Conservation (phyloP, 1,140 invertebrate genomes). For the Hylaeus anthracinus region DNA sequence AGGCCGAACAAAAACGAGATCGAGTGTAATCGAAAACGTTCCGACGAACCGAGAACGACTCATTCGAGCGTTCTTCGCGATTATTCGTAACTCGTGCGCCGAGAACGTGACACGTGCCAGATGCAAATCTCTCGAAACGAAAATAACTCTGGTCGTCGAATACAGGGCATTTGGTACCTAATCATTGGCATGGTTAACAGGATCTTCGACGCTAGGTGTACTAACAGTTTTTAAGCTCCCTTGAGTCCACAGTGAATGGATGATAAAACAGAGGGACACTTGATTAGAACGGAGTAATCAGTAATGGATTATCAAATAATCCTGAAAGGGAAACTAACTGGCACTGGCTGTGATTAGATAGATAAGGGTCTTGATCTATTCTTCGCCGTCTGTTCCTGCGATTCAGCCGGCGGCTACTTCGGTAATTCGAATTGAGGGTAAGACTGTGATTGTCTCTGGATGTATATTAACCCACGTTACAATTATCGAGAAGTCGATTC, state of each 20-base stretch:
- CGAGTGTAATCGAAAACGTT: constrained; percentile 39
- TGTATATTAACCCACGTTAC: neutral
- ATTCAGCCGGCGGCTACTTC: constrained; percentile 21
- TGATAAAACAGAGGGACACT: neutral
- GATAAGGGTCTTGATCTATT: constrained; percentile 66
- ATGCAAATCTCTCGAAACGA: constrained; percentile 33
- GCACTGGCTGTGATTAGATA: constrained; percentile 55
- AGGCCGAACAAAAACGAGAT: constrained; percentile 37
- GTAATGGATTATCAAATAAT: constrained; percentile 41
- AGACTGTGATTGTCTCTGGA: constrained; percentile 10
- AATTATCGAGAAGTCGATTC: constrained; percentile 16
- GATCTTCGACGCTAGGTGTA: no score
- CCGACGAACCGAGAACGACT: constrained; percentile 8
- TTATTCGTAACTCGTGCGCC: constrained; percentile 28
- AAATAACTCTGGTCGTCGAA: constrained; percentile 10
- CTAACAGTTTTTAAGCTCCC: no score
- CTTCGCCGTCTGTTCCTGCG: constrained; percentile 28
- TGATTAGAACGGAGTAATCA: neutral
- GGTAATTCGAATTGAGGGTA: constrained; percentile 28
- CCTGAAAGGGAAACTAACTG: constrained; percentile 41
- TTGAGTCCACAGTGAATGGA: no score
- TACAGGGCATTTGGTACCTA: neutral
- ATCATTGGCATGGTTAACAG: no score
- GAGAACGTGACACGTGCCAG: constrained; percentile 33
- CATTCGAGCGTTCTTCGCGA: constrained; percentile 41